Percentiles rank a stretch among this genome's conserved stretches.
Conservation (phyloP, 2,797 vertebrate genomes). For the Chloroceryle amazona region DNA sequence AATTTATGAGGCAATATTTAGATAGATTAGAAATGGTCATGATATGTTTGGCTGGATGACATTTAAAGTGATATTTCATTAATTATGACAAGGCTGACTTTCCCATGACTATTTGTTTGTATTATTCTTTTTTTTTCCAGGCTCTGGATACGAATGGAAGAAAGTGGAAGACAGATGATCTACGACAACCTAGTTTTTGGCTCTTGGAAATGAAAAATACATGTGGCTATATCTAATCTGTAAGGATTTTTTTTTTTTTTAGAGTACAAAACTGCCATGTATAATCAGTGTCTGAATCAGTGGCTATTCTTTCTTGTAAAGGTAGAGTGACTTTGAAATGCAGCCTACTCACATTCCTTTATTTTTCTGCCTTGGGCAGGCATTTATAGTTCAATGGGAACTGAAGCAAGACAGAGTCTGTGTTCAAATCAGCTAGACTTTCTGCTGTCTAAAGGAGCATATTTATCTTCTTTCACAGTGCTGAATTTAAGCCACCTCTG, state of each 20-base stretch:
- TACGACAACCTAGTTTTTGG: constrained; percentile 32
- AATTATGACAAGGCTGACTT: constrained; percentile 36
- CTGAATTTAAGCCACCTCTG: neutral
- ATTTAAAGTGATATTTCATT: constrained; percentile 49
- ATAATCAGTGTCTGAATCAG: constrained; percentile 64
- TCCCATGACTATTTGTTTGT: neutral
- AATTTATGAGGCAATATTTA: constrained; percentile 4
- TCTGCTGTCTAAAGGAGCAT: neutral
- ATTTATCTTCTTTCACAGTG: neutral
- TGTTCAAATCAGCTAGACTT: neutral
- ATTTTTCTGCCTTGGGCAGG: constrained; percentile 9
- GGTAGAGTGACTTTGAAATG: constrained; percentile 24
- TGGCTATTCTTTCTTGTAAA: constrained; percentile 42
- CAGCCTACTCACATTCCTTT: neutral
- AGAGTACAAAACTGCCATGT: neutral
- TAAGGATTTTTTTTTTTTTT: neutral
- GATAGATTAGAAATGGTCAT: constrained; percentile 8
- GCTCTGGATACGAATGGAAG: neutral
- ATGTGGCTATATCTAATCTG: neutral
- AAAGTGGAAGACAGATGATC: neutral
- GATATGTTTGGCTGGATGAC: neutral
- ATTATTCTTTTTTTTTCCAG: neutral
- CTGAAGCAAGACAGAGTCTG: neutral
- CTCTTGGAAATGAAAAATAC: constrained; percentile 37
- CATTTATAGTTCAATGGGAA: constrained; percentile 16